phyloP scores from a whole-genome alignment of 2,797 vertebrate species.

The Nannoperca obscura region DNA sequence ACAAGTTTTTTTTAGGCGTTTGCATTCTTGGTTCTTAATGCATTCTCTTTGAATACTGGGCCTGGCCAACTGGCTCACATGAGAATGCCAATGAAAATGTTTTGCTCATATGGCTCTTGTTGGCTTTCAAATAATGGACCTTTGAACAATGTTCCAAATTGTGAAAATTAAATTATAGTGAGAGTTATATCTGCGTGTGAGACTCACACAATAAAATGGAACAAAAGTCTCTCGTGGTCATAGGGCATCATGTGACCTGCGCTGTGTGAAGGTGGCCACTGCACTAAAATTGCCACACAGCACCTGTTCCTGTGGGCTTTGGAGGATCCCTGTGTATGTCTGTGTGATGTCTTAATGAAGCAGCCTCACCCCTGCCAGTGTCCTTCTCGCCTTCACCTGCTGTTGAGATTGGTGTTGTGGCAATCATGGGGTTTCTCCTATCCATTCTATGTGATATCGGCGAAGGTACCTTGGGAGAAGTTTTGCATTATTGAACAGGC shows the following conservation, averaged over 20 bases:
- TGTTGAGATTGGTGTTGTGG: conserved; percentile 32
- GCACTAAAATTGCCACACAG: neutral
- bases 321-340: neutral
- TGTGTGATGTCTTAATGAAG: conserved; percentile 29
- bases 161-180: neutral
- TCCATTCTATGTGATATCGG: conserved; percentile 61
- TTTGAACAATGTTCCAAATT: neutral
- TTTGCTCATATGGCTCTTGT: neutral
- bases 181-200: neutral
- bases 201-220: neutral
- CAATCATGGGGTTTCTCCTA: conserved; percentile 52
- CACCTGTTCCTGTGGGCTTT: neutral
- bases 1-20: neutral
- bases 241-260: conserved; percentile 1
- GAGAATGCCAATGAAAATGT: neutral
- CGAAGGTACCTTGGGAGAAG: conserved; percentile 74
- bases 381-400: conserved; percentile 48
- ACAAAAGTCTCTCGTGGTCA: neutral
- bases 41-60: neutral
- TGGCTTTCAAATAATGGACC: conserved; percentile 2
- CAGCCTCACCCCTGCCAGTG: conserved; percentile 71
- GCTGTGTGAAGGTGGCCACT: neutral
- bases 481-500: conserved; percentile 83
- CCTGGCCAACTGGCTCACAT: neutral
- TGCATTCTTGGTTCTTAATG: neutral